These are phyloP conservation scores for Aquatica leii DNA, from an alignment of 2,888 invertebrate genomes.

Conservation along the genomic window DNA sequence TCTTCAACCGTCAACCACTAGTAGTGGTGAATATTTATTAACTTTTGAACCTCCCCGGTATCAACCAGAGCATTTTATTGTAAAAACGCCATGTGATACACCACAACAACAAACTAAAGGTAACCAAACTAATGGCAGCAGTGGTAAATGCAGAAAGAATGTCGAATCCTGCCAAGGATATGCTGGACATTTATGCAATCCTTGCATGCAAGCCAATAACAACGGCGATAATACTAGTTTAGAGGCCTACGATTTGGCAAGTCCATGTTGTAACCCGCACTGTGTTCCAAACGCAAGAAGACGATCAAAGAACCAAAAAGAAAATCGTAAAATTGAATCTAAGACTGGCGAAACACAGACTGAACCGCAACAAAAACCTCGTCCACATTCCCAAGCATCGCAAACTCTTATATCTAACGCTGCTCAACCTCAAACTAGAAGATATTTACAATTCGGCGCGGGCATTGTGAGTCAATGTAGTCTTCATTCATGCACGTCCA, in stretches of 20 bases:
- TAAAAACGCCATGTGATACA: conserved; percentile 65
- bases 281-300: conserved; percentile 75
- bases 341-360: conserved; percentile 61
- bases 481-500: conserved; percentile 83
- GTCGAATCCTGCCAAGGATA: conserved; percentile 52
- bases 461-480: conserved; percentile 81
- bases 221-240: conserved; percentile 79
- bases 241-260: conserved; percentile 86
- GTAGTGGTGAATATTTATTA: conserved; percentile 76
- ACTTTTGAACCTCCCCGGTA: conserved; percentile 74
- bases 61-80: conserved; percentile 69
- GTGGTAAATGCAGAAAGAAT: conserved; percentile 47
- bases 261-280: conserved; percentile 86
- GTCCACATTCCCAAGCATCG: conserved; percentile 51
- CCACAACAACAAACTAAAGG: conserved; percentile 49
- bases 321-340: conserved; percentile 63
- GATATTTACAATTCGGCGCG: conserved; percentile 73
- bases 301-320: conserved; percentile 66
- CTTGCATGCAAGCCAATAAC: conserved; percentile 70
- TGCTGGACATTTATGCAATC: conserved; percentile 72
- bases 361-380: conserved; percentile 61
- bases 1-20: conserved; percentile 70
- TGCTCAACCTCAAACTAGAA: conserved; percentile 51
- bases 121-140: conserved; percentile 46
- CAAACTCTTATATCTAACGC: conserved; percentile 40